Conservation (phyloP, 2,113 vertebrate genomes). For the Danio rerio region GRCz12tu NC_133177.1:18406001-18406500, state of each 20-base stretch:
- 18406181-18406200: neutral
- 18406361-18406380: constrained; percentile 8
- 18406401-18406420: neutral
- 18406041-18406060: too few species aligned
- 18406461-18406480: neutral
- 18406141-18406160: too few species aligned
- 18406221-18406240: neutral
- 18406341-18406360: neutral
- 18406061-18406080: too few species aligned
- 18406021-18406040: too few species aligned
- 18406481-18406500: neutral
- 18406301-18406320: neutral
- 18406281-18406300: neutral
- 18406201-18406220: neutral
- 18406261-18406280: neutral
- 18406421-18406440: neutral
- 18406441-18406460: neutral
- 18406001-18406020: too few species aligned
- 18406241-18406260: neutral
- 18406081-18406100: too few species aligned
- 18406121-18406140: too few species aligned
- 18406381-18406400: neutral
- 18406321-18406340: neutral
- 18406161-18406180: neutral
- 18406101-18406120: too few species aligned